Percentiles rank a stretch among this genome's conserved stretches.
Conservation (phyloP, 2,113 vertebrate genomes). For the Canis aureus region DNA sequence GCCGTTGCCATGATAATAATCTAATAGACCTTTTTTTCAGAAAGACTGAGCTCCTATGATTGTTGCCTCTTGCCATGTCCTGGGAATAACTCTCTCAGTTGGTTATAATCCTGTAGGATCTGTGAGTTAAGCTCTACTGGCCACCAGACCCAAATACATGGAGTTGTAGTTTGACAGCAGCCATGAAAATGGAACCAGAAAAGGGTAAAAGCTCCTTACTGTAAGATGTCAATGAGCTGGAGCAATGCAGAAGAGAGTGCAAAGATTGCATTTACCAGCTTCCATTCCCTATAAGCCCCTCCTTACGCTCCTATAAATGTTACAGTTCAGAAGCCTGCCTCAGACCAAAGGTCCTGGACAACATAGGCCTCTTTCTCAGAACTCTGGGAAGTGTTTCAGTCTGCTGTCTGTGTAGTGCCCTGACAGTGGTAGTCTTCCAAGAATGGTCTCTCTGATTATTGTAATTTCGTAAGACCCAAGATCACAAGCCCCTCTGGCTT, state of each 20-base stretch:
- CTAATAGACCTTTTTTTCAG: background rate
- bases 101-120: background rate
- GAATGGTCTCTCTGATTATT: background rate
- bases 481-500: background rate
- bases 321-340: background rate
- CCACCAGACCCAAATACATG: background rate
- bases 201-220: background rate
- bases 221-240: background rate
- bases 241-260: background rate
- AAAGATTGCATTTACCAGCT: background rate
- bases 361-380: background rate
- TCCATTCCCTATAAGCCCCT: background rate
- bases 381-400: background rate
- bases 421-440: background rate
- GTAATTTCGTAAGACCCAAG: background rate
- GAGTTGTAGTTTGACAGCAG: background rate
- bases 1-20: background rate
- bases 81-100: background rate
- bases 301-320: background rate
- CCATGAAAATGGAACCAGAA: background rate
- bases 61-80: background rate
- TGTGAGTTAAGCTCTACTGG: background rate
- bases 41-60: background rate
- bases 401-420: background rate
- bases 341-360: background rate